Percentiles rank a stretch among this genome's conserved stretches.
Evolutionary conservation across 2,797 vertebrate genomes (phyloP).

Genomic region (Lates japonicus): DNA sequence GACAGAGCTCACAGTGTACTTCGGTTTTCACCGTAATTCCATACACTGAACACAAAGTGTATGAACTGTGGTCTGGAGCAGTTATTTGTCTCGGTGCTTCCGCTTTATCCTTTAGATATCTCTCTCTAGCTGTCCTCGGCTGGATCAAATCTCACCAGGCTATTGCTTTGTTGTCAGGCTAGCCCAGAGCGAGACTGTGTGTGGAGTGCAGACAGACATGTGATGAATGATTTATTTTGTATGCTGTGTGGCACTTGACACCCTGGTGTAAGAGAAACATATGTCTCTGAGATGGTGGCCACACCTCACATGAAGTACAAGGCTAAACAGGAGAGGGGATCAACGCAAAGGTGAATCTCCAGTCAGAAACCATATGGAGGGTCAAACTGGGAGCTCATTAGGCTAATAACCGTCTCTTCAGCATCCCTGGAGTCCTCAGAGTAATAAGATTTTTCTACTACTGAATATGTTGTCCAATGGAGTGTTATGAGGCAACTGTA

Average conservation of each 20-base stretch:
- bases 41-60: slow-evolving; percentile 14
- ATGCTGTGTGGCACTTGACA: slow-evolving; percentile 55
- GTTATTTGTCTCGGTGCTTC: slow-evolving; percentile 8
- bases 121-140: slow-evolving; percentile 33
- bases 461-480: slow-evolving; percentile 12
- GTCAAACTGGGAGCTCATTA: slow-evolving; percentile 55
- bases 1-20: slow-evolving; percentile 17
- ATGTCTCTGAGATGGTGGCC: slow-evolving; percentile 30
- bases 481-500: slow-evolving; percentile 10
- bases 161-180: slow-evolving; percentile 53
- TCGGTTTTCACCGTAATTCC: slow-evolving; percentile 8
- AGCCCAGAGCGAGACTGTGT: slow-evolving; percentile 16
- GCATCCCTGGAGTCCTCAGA: slow-evolving; percentile 27
- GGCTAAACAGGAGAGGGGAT: slow-evolving; percentile 35
- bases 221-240: slow-evolving; percentile 72
- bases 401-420: slow-evolving; percentile 29
- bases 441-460: slow-evolving; percentile 14
- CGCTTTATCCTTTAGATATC: slow-evolving; percentile 32
- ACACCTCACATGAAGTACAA: slow-evolving; percentile 28
- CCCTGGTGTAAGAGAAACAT: slow-evolving; percentile 48
- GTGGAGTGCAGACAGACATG: slow-evolving; percentile 44
- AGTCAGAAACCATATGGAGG: slow-evolving; percentile 14
- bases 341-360: slow-evolving; percentile 21
- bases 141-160: slow-evolving; percentile 51
- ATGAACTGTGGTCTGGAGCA: slow-evolving; percentile 5